These are phyloP conservation scores for Salpingus planirostris DNA, from an alignment of 2,888 invertebrate species.

Conservation along the genomic window DNA sequence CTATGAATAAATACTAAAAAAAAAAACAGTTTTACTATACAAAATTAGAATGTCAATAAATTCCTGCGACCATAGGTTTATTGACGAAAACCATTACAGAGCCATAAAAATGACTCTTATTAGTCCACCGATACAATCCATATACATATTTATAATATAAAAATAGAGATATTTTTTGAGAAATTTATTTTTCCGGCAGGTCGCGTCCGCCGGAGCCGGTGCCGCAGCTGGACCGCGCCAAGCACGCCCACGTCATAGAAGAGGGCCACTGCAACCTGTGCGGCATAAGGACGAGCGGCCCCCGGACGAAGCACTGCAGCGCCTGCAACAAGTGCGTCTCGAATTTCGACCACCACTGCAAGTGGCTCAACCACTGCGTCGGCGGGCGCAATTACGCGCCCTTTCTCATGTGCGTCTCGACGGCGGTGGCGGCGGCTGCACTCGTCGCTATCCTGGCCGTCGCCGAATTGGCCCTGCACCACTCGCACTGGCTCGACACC, in stretches of 20 bases:
- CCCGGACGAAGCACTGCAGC: conserved; percentile 88
- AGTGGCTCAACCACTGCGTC: conserved; percentile 97
- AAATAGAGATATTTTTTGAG: too few relatives aligned
- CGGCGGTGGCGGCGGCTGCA: conserved; percentile 64
- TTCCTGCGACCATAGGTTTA: too few relatives aligned
- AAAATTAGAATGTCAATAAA: too few relatives aligned
- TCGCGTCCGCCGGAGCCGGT: conserved; percentile 40
- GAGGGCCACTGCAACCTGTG: conserved; percentile 91
- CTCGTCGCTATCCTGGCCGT: conserved; percentile 62
- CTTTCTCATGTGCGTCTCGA: conserved; percentile 71
- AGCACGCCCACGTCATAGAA: conserved; percentile 91
- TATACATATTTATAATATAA: too few relatives aligned
- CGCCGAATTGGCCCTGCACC: conserved; percentile 59
- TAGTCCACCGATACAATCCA: too few relatives aligned
- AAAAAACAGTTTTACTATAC: too few relatives aligned
- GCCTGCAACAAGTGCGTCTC: conserved; percentile 96
- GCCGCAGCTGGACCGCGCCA: conserved; percentile 77
- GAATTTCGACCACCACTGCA: conserved; percentile 95
- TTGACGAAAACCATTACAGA: too few relatives aligned
- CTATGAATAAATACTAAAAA: too few relatives aligned
- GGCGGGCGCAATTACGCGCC: conserved; percentile 83
- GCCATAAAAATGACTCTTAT: too few relatives aligned
- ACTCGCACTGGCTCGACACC: conserved; percentile 43
- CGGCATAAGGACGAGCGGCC: conserved; percentile 61
- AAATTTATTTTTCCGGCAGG: too few relatives aligned